Conservation (phyloP, 2,113 vertebrate genomes). For the Podiceps cristatus region DNA sequence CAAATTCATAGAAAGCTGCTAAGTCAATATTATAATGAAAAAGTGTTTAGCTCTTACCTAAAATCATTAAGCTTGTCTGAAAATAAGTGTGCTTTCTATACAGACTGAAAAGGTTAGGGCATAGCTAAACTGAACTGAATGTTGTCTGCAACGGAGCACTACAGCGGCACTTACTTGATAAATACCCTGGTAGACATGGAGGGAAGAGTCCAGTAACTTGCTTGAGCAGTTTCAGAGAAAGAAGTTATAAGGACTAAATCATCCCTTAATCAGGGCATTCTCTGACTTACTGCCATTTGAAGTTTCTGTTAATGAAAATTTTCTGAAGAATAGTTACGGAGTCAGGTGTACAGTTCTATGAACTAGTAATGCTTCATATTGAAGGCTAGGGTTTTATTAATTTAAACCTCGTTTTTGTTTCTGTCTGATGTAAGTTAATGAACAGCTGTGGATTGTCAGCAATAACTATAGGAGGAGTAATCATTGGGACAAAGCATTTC, state of each 20-base stretch:
- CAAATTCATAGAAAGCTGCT: background rate
- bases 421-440: background rate
- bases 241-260: background rate
- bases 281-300: background rate
- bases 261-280: background rate
- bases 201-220: background rate
- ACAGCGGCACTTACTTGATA: background rate
- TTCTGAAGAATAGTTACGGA: background rate
- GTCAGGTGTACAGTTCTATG: background rate
- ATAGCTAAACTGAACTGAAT: background rate
- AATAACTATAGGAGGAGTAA: background rate
- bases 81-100: background rate
- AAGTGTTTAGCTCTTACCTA: background rate
- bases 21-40: constrained; percentile 30
- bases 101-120: background rate
- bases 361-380: background rate
- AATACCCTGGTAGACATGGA: background rate
- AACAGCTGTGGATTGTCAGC: background rate
- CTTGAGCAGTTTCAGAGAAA: background rate
- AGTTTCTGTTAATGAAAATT: background rate
- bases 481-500: background rate
- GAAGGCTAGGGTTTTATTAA: background rate
- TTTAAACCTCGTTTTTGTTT: background rate
- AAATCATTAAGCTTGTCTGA: background rate
- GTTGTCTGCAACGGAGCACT: background rate